Conservation (phyloP, 35 echinoderm and acorn worm genomes). For the Anneissia japonica region DNA sequence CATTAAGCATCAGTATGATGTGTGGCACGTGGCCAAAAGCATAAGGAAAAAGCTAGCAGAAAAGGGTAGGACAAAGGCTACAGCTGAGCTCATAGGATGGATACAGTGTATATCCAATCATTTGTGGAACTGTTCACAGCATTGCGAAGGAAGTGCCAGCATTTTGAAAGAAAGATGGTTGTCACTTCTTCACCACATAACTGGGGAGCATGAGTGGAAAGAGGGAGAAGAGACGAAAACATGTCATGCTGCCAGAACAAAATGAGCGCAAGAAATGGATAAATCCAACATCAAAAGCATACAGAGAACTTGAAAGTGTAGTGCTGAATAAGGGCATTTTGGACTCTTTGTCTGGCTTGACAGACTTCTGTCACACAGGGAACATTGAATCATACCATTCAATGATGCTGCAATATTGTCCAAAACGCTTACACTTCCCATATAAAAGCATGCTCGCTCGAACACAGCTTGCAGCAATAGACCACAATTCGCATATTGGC, state of each 20-base stretch:
- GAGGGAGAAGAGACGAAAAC: too few species aligned
- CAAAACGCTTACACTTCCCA: not conserved
- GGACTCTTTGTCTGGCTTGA: not conserved
- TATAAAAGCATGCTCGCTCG: not conserved
- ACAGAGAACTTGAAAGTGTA: not conserved
- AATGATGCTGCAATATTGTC: not conserved
- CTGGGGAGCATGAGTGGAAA: too few species aligned
- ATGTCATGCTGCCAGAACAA: too few species aligned
- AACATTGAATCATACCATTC: not conserved
- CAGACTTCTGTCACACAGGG: not conserved
- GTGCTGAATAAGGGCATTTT: not conserved
- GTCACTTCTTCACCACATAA: too few species aligned
- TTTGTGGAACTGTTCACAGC: slow-evolving; percentile 14
- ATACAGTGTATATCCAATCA: slow-evolving; percentile 31
- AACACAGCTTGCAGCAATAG: slow-evolving; percentile 2
- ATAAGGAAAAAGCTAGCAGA: slow-evolving; percentile 18
- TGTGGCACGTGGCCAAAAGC: slow-evolving; percentile 45
- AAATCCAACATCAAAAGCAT: too few species aligned
- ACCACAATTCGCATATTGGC: not conserved
- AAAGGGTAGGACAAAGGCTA: slow-evolving; percentile 23
- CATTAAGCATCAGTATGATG: slow-evolving; percentile 53
- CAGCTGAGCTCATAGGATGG: slow-evolving; percentile 13
- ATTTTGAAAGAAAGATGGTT: not conserved
- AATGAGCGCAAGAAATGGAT: too few species aligned
- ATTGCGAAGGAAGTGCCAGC: not conserved